These are phyloP conservation scores for Samia ricini DNA, from an alignment of 1,140 invertebrate species.

Conservation along the genomic window DNA sequence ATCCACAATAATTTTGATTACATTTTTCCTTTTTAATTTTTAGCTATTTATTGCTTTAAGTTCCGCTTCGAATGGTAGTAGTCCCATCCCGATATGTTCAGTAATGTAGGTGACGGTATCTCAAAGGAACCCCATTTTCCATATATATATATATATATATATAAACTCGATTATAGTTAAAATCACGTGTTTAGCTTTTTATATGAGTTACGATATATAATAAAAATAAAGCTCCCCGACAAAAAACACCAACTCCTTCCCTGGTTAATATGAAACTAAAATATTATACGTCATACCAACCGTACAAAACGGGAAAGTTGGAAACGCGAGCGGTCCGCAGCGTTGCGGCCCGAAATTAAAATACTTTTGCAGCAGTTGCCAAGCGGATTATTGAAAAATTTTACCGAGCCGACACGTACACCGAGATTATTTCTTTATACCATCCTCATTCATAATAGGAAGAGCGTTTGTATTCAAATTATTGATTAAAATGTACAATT, in stretches of 20 bases:
- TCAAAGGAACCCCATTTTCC: no score
- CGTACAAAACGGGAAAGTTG: background rate
- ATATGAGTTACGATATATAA: no score
- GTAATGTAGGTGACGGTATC: no score
- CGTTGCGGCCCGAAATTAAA: background rate
- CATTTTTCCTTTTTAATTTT: no score
- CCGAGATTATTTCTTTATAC: background rate
- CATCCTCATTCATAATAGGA: background rate
- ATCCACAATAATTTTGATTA: no score
- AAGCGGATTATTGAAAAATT: background rate
- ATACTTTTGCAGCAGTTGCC: background rate
- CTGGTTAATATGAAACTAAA: background rate
- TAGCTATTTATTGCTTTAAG: no score
- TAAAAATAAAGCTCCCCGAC: no score
- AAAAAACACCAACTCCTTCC: background rate
- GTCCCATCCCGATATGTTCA: no score
- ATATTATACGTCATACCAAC: background rate
- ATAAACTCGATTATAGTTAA: no score
- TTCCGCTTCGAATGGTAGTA: no score
- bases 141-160: no score
- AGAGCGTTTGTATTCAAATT: background rate
- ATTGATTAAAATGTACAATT: background rate
- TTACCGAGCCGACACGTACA: background rate
- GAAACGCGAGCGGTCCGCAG: background rate
- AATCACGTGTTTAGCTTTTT: no score